Evolutionary conservation across 2,113 vertebrate genomes (phyloP).

Genomic region (Macroglossus sobrinus): DNA sequence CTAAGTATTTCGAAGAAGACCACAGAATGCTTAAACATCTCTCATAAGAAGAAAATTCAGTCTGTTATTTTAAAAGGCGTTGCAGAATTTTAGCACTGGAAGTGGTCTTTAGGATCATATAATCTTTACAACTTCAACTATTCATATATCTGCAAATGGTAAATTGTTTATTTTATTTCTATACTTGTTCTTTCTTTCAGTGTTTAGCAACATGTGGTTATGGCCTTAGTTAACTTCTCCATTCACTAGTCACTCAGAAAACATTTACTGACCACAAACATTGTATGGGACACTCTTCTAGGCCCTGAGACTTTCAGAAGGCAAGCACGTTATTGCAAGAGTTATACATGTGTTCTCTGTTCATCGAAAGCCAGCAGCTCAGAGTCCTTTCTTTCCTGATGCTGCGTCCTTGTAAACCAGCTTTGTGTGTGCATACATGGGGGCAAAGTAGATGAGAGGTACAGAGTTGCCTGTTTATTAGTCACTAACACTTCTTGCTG

Average conservation of each 20-base stretch:
- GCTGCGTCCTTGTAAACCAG: background rate
- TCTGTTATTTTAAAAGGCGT: background rate
- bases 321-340: background rate
- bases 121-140: background rate
- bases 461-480: background rate
- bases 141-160: background rate
- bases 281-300: background rate
- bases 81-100: background rate
- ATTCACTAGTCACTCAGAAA: background rate
- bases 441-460: background rate
- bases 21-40: background rate
- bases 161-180: background rate
- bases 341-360: accelerated
- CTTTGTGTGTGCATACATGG: background rate
- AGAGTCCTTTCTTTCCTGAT: background rate
- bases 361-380: background rate
- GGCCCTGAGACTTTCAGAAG: background rate
- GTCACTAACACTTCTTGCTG: background rate
- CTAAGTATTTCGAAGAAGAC: background rate
- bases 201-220: background rate
- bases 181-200: conserved; percentile 2
- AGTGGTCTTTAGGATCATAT: background rate
- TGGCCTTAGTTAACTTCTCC: background rate
- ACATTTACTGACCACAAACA: background rate
- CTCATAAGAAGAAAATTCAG: background rate